These are phyloP conservation scores for Dendroctonus valens DNA, from an alignment of 1,140 invertebrate species.

Conservation along the genomic window DNA sequence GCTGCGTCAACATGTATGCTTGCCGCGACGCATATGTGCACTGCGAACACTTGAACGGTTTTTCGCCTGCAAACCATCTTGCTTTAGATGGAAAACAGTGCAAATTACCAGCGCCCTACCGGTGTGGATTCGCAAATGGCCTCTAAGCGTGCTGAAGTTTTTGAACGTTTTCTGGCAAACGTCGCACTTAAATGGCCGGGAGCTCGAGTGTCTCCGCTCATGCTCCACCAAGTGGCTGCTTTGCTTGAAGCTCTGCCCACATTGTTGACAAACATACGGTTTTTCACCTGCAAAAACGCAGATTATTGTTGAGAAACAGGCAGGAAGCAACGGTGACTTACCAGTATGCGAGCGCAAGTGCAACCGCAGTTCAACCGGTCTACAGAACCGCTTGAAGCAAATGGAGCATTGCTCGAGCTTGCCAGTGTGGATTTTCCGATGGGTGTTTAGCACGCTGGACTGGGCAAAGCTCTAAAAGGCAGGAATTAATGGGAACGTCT, in stretches of 20 bases:
- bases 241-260: conserved; percentile 39
- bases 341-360: conserved; percentile 45
- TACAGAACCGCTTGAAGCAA: conserved; percentile 43
- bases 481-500: neutral
- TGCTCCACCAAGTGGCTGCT: conserved; percentile 44
- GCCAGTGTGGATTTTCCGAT: conserved; percentile 42
- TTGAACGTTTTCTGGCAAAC: conserved; percentile 44
- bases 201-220: conserved; percentile 44
- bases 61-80: conserved; percentile 8
- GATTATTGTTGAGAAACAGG: neutral
- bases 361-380: conserved; percentile 40
- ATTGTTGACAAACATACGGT: conserved; percentile 40
- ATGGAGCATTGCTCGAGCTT: conserved; percentile 40
- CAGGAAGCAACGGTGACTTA: conserved; percentile 4
- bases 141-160: conserved; percentile 35
- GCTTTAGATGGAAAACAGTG: neutral
- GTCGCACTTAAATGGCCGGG: conserved; percentile 43
- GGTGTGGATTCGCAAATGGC: conserved; percentile 43
- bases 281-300: conserved; percentile 38
- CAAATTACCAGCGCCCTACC: conserved; percentile 23
- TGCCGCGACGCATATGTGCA: conserved; percentile 13
- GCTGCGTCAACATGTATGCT: conserved; percentile 11
- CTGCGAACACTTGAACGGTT: conserved; percentile 21
- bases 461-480: conserved; percentile 41
- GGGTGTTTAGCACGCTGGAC: conserved; percentile 41